Percentiles rank a stretch among this genome's conserved stretches.
Conservation (phyloP, 1,140 invertebrate genomes). For the Nymphalis io region DNA sequence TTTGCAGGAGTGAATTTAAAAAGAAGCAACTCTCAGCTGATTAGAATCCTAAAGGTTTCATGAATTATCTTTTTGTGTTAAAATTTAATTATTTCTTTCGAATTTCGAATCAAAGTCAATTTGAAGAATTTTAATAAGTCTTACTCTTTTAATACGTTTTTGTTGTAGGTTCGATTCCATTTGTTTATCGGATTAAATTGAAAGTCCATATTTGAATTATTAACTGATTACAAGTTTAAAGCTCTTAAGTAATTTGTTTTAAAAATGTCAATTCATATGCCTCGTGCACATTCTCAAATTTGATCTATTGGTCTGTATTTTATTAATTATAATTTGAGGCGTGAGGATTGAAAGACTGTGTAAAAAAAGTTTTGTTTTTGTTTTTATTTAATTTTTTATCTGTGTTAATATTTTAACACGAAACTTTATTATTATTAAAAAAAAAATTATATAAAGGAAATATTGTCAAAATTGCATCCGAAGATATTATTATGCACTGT, state of each 20-base stretch:
- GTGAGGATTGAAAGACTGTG: too few relatives aligned
- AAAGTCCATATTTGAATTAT: not conserved
- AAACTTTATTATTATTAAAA: too few relatives aligned
- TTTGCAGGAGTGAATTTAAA: constrained; percentile 54
- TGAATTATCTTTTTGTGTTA: constrained; percentile 19
- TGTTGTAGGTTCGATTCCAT: not conserved
- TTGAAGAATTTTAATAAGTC: constrained; percentile 1
- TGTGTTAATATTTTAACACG: too few relatives aligned
- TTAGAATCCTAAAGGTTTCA: constrained; percentile 38
- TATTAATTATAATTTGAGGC: too few relatives aligned
- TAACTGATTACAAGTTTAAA: too few relatives aligned
- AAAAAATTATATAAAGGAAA: not conserved
- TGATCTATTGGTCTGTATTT: too few relatives aligned
- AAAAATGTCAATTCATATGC: too few relatives aligned
- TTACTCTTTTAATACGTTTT: not conserved
- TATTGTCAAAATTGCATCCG: not conserved
- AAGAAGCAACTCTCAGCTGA: constrained; percentile 33
- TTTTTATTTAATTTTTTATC: too few relatives aligned
- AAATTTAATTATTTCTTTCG: constrained; percentile 7
- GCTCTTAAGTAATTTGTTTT: too few relatives aligned
- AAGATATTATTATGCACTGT: constrained; percentile 21
- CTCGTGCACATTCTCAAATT: too few relatives aligned
- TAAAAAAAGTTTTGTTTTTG: too few relatives aligned
- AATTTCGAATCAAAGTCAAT: not conserved
- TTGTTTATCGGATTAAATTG: not conserved